A percentile compares a stretch with the other conserved stretches of the same genome.
These are phyloP conservation scores for Orbicella faveolata DNA, from an alignment of 64 coral and sea anemone species.

Conservation along the genomic window DNA sequence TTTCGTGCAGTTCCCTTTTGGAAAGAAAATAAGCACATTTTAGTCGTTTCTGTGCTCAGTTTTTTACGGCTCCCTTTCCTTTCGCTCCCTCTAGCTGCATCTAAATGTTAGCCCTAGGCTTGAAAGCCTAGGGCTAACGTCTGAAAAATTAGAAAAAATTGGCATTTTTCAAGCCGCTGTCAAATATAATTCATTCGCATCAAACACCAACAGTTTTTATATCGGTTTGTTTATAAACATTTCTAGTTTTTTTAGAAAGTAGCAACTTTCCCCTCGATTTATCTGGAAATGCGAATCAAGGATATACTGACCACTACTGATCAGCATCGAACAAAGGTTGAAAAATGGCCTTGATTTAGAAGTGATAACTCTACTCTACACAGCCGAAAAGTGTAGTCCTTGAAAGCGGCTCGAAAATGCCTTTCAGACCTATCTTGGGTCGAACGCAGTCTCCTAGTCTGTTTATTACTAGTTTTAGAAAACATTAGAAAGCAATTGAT, in stretches of 20 bases:
- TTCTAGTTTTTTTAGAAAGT: not conserved
- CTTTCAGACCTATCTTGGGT: too few relatives aligned
- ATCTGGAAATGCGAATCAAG: not conserved
- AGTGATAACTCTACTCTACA: not conserved
- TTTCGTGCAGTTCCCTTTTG: too few relatives aligned
- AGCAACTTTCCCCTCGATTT: not conserved
- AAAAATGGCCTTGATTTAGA: slow-evolving; percentile 27
- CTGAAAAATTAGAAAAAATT: not conserved
- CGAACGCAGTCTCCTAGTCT: too few relatives aligned
- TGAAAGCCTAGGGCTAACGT: too few relatives aligned
- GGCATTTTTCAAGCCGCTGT: not conserved
- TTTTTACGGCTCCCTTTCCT: too few relatives aligned
- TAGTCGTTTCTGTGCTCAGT: too few relatives aligned
- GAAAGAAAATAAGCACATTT: too few relatives aligned
- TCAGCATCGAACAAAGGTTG: not conserved
- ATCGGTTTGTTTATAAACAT: not conserved
- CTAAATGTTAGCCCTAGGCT: too few relatives aligned
- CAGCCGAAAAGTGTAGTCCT: slow-evolving; percentile 10
- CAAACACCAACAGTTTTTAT: not conserved
- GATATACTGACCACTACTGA: not conserved
- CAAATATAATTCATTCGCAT: slow-evolving; percentile 22
- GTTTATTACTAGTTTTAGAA: too few relatives aligned
- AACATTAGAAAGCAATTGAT: too few relatives aligned
- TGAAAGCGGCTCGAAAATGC: not conserved
- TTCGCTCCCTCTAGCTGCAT: too few relatives aligned